These are phyloP conservation scores for Dissostichus mawsoni DNA, from an alignment of 2,113 vertebrate genomes.

Conservation along the genomic window DNA sequence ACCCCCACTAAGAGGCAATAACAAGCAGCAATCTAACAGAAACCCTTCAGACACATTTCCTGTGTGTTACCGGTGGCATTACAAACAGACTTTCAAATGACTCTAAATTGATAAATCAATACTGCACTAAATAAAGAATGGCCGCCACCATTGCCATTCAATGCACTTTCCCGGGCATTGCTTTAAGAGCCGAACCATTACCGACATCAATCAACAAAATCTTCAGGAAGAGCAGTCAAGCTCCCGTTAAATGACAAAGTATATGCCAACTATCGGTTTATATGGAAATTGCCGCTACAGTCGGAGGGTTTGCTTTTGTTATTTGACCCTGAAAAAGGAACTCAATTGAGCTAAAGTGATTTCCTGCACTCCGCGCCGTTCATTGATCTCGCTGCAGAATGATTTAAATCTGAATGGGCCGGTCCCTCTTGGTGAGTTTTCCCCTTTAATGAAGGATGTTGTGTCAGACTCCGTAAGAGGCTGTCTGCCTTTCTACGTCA, in stretches of 20 bases:
- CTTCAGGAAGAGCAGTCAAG: neutral
- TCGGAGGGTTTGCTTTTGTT: constrained; percentile 30
- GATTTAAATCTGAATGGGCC: constrained; percentile 63
- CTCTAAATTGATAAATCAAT: constrained; percentile 51
- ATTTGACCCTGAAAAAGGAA: constrained; percentile 33
- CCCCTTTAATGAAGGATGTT: constrained; percentile 35
- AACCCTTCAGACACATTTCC: constrained; percentile 34
- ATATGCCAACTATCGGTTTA: neutral
- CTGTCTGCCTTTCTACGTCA: neutral
- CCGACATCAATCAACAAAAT: constrained; percentile 25
- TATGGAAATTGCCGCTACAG: constrained; percentile 25
- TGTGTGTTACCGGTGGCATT: constrained; percentile 34
- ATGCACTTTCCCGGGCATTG: constrained; percentile 11
- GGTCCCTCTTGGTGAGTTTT: constrained; percentile 37
- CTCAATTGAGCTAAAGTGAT: constrained; percentile 47
- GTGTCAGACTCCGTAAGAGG: constrained; percentile 25
- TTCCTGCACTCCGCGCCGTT: constrained; percentile 59
- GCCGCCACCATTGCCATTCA: constrained; percentile 31
- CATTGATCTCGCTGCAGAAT: constrained; percentile 66
- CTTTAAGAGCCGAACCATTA: constrained; percentile 4
- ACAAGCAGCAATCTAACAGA: constrained; percentile 13
- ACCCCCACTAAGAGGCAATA: constrained; percentile 1
- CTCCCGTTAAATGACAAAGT: neutral
- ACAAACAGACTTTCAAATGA: constrained; percentile 25
- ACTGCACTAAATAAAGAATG: constrained; percentile 47